phyloP scores from a whole-genome alignment of 2,797 vertebrate species.

The Carapus acus region DNA sequence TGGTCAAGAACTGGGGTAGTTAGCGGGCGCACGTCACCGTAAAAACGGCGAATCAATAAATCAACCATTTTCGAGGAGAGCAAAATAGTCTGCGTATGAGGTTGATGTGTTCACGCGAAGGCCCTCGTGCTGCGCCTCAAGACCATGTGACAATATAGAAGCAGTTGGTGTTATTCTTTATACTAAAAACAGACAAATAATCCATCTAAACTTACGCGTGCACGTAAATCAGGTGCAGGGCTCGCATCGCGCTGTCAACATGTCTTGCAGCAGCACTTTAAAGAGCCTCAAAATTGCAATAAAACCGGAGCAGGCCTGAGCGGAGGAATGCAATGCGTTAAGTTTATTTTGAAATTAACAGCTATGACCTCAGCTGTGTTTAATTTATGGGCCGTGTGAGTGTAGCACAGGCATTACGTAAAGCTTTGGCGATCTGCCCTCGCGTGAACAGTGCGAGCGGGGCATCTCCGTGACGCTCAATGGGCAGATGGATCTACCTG shows the following conservation, averaged over 20 bases:
- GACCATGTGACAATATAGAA: too few relatives aligned
- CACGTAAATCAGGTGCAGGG: not conserved
- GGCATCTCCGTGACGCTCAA: conserved; percentile 36
- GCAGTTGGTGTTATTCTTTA: not conserved
- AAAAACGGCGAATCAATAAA: not conserved
- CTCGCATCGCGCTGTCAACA: conserved; percentile 22
- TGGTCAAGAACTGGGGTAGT: conserved; percentile 53
- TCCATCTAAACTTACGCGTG: not conserved
- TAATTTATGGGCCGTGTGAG: not conserved
- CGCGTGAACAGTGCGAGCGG: conserved; percentile 30
- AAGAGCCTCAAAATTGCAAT: conserved; percentile 2
- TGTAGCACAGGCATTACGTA: conserved; percentile 25
- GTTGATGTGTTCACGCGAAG: not conserved
- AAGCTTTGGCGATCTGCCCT: conserved; percentile 35
- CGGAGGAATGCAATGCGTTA: not conserved
- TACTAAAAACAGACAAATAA: conserved; percentile 1
- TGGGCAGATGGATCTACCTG: conserved; percentile 42
- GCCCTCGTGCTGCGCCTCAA: too few relatives aligned
- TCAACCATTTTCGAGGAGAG: conserved; percentile 10
- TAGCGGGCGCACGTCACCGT: conserved; percentile 27
- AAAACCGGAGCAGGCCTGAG: not conserved
- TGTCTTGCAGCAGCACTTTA: conserved; percentile 20
- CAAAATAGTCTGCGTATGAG: not conserved
- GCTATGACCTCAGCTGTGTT: not conserved
- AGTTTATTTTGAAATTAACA: conserved; percentile 8